These are phyloP conservation scores for Ormyrus labotus DNA, from an alignment of 2,888 invertebrate species.

Conservation along the genomic window DNA sequence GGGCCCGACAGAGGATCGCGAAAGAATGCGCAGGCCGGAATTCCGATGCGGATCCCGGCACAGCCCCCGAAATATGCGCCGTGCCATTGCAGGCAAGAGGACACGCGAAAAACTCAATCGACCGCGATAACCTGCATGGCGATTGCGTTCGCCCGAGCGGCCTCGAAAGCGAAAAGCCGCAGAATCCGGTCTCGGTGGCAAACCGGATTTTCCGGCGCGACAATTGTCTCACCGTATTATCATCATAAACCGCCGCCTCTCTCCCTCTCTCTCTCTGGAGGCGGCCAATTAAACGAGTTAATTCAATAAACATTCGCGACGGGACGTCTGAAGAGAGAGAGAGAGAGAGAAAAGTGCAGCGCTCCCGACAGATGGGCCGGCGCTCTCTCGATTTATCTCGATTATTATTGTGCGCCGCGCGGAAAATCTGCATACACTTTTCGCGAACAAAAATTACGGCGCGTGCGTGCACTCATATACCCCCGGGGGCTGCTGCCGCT, in stretches of 20 bases:
- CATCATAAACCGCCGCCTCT: not conserved
- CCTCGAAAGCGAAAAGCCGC: not conserved
- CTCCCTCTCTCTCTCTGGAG: slow-evolving; percentile 21
- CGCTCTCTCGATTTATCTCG: slow-evolving; percentile 10
- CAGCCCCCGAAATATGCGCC: no score
- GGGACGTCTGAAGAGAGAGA: slow-evolving; percentile 26
- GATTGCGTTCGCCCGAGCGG: no score
- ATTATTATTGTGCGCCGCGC: not conserved
- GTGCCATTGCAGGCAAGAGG: not conserved
- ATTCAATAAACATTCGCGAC: slow-evolving; percentile 65
- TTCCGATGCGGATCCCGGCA: no score
- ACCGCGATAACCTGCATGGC: slow-evolving; percentile 5
- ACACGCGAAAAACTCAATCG: slow-evolving; percentile 4
- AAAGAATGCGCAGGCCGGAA: no score
- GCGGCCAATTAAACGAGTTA: slow-evolving; percentile 68
- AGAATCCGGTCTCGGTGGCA: not conserved
- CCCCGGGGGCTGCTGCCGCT: no score
- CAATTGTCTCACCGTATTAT: not conserved
- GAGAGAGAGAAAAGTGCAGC: not conserved
- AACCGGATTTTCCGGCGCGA: slow-evolving; percentile 38
- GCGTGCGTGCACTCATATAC: no score
- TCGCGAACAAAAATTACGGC: not conserved
- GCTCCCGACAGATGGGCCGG: slow-evolving; percentile 23
- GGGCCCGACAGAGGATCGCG: no score
- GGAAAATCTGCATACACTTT: not conserved